Percentiles rank a stretch among this genome's conserved stretches.
Evolutionary conservation across 2,888 invertebrate species (phyloP).

Genomic region (Heliconius ethilla): DNA sequence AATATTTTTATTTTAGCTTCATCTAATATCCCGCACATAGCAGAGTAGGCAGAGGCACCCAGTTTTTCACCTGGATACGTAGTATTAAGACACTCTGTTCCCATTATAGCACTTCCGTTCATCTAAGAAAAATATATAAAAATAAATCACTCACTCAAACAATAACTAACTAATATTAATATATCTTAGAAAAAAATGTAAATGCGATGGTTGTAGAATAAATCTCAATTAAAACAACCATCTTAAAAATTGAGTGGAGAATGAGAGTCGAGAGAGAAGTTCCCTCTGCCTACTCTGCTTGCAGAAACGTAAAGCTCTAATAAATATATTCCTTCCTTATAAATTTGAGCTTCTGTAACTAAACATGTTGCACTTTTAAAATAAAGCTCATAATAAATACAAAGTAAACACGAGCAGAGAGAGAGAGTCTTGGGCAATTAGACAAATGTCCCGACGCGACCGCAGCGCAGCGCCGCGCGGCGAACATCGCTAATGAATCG

Average conservation of each 20-base stretch:
- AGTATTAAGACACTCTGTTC: too few relatives aligned
- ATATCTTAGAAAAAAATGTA: too few relatives aligned
- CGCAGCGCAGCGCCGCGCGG: constrained; percentile 26
- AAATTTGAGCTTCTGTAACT: background rate
- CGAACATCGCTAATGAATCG: constrained; percentile 43
- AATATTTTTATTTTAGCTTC: background rate
- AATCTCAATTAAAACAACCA: too few relatives aligned
- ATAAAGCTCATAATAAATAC: constrained; percentile 13
- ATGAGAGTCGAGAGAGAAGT: background rate
- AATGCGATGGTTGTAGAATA: too few relatives aligned
- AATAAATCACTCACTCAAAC: too few relatives aligned
- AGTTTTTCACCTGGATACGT: too few relatives aligned
- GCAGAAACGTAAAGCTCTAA: background rate
- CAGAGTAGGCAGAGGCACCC: too few relatives aligned
- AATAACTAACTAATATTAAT: too few relatives aligned
- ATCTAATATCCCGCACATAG: too few relatives aligned
- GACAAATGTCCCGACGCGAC: constrained; percentile 38
- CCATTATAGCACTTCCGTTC: too few relatives aligned
- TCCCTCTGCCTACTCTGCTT: background rate
- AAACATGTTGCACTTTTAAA: background rate
- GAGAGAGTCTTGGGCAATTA: constrained; percentile 34
- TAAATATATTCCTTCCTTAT: background rate
- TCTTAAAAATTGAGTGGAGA: too few relatives aligned
- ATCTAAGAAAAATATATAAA: too few relatives aligned
- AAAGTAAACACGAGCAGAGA: constrained; percentile 31